These are phyloP conservation scores for Megaceryle maxima DNA, from an alignment of 2,113 vertebrate genomes.

Conservation along the genomic window DNA sequence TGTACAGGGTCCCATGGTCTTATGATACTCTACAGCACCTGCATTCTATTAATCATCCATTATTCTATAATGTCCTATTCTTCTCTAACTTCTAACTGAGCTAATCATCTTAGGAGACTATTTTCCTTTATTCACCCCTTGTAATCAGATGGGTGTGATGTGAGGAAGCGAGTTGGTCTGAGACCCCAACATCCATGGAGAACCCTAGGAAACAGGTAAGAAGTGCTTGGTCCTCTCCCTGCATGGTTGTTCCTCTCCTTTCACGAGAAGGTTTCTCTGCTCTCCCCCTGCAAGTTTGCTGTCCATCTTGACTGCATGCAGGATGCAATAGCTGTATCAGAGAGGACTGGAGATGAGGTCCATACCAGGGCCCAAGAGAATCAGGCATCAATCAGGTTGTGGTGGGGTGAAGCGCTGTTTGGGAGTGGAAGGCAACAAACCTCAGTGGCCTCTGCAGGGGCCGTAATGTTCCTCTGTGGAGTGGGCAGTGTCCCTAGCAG, in stretches of 20 bases:
- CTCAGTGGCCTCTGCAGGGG: too few relatives aligned
- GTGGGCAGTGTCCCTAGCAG: too few relatives aligned
- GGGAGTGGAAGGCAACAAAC: neutral
- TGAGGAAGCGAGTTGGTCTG: rapidly evolving
- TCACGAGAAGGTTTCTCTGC: neutral
- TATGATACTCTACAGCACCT: too few relatives aligned
- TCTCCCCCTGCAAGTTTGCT: neutral
- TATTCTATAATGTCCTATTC: too few relatives aligned
- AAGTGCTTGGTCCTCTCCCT: neutral
- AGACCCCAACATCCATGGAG: rapidly evolving
- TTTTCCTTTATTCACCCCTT: neutral
- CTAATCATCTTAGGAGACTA: too few relatives aligned
- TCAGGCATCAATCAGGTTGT: rapidly evolving
- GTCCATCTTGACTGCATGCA: rapidly evolving
- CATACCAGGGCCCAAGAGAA: rapidly evolving
- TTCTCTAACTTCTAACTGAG: too few relatives aligned
- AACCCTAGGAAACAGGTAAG: neutral
- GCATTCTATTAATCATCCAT: too few relatives aligned
- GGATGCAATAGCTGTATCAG: neutral
- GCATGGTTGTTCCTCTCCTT: too few relatives aligned
- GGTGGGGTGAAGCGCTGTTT: neutral
- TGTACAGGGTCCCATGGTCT: too few relatives aligned
- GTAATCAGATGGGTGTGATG: neutral
- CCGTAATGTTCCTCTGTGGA: too few relatives aligned
- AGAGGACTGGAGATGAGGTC: neutral